Evolutionary conservation across 2,888 invertebrate species (phyloP).

Genomic region (Mesorhabditis sp.): DNA sequence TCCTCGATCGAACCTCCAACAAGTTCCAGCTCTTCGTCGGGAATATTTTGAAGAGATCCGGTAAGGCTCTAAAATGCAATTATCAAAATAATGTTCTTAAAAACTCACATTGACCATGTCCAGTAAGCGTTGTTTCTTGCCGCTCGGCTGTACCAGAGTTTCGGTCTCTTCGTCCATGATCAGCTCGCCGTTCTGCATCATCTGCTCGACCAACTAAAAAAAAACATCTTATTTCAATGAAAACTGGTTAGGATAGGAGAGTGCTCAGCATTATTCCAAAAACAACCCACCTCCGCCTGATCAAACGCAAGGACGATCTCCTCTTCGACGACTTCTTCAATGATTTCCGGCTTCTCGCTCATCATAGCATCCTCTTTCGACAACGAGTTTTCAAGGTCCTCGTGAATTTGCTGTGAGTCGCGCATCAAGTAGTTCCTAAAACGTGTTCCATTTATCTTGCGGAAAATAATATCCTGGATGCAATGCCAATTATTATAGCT

Average conservation of each 20-base stretch:
- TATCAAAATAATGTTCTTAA: background rate
- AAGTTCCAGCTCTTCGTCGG: background rate
- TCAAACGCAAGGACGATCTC: background rate
- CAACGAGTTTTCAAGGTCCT: too few relatives aligned
- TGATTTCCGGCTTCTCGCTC: background rate
- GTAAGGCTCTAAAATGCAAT: background rate
- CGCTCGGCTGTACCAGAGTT: background rate
- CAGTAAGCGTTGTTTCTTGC: background rate
- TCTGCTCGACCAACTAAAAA: background rate
- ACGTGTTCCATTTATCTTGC: too few relatives aligned
- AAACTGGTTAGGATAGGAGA: too few relatives aligned
- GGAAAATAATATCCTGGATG: background rate
- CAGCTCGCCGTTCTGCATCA: slow-evolving; percentile 4
- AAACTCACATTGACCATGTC: background rate
- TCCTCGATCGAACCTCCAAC: slow-evolving; percentile 3
- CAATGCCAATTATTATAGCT: too few relatives aligned
- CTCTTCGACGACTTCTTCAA: background rate
- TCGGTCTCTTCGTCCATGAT: background rate
- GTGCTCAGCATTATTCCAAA: background rate
- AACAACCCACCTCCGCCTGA: background rate
- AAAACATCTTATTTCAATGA: background rate
- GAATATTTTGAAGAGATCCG: too few relatives aligned
- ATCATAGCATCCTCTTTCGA: slow-evolving; percentile 7
- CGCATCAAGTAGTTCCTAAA: too few relatives aligned
- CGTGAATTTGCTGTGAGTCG: too few relatives aligned